phyloP scores from a whole-genome alignment of 2,113 vertebrate genomes.

The Caranx ignobilis region DNA sequence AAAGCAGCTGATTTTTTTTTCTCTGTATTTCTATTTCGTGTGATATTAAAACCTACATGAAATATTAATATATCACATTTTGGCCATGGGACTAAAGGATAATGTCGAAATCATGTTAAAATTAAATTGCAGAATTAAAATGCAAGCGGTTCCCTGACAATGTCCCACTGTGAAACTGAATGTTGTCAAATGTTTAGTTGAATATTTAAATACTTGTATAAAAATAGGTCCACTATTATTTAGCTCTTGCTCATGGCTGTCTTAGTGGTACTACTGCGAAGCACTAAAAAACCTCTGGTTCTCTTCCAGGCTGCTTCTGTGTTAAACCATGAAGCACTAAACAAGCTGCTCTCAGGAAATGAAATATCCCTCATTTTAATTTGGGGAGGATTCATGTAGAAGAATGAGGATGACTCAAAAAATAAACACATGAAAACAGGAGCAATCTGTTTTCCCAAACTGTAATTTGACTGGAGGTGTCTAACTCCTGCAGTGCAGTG shows the following conservation, averaged over 20 bases:
- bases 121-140: conserved; percentile 21
- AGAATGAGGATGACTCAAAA: conserved; percentile 22
- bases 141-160: neutral
- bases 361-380: neutral
- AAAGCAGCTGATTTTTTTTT: conserved; percentile 26
- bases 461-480: conserved; percentile 3
- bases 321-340: neutral
- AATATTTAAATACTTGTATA: conserved; percentile 12
- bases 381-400: neutral
- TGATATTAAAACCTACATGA: conserved; percentile 57
- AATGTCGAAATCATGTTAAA: neutral
- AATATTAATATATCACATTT: conserved; percentile 64
- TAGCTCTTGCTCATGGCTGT: neutral
- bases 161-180: neutral
- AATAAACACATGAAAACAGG: conserved; percentile 35
- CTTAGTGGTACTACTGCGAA: neutral
- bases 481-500: neutral
- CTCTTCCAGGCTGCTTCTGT: neutral
- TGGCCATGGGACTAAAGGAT: conserved; percentile 1
- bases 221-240: neutral
- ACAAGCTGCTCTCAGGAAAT: neutral
- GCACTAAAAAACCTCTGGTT: neutral
- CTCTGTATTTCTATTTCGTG: conserved; percentile 19
- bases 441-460: neutral
- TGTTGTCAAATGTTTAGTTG: neutral